Evolutionary conservation across 2,888 invertebrate genomes (phyloP).

Genomic region (Stratiomys singularior): DNA sequence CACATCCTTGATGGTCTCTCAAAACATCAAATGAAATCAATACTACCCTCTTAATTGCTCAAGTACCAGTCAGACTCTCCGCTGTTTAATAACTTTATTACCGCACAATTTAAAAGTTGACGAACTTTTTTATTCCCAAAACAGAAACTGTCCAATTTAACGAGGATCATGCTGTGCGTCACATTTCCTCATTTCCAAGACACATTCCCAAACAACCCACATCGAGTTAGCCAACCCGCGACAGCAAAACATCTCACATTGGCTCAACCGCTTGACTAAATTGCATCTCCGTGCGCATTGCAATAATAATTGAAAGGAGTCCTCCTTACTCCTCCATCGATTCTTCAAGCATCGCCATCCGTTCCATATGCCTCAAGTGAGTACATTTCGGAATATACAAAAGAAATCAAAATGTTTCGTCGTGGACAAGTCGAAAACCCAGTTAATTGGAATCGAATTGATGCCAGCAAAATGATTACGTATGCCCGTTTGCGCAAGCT

Average conservation of each 20-base stretch:
- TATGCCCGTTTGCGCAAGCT: conserved; percentile 31
- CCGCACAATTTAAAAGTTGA: not conserved
- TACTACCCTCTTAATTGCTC: not conserved
- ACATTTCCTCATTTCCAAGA: conserved; percentile 3
- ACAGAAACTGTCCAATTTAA: conserved; percentile 23
- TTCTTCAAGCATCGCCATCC: not conserved
- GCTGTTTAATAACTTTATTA: conserved; percentile 5
- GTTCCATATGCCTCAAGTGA: not conserved
- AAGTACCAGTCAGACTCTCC: not conserved
- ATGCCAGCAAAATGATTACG: conserved; percentile 39
- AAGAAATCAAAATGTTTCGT: conserved; percentile 31
- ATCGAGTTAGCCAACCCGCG: not conserved
- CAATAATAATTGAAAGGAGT: conserved; percentile 27
- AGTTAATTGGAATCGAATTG: conserved; percentile 46
- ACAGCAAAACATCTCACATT: not conserved
- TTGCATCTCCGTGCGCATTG: conserved; percentile 12
- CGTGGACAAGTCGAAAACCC: conserved; percentile 28
- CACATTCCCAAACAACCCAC: not conserved
- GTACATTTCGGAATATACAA: conserved; percentile 3
- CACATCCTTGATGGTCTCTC: not conserved
- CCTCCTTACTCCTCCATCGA: not conserved
- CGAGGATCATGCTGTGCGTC: conserved; percentile 21
- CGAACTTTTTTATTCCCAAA: not conserved
- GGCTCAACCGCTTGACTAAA: conserved; percentile 8
- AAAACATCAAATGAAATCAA: not conserved